phyloP scores from a whole-genome alignment of 2,888 invertebrate genomes.

The Eristalis arbustorum region DNA sequence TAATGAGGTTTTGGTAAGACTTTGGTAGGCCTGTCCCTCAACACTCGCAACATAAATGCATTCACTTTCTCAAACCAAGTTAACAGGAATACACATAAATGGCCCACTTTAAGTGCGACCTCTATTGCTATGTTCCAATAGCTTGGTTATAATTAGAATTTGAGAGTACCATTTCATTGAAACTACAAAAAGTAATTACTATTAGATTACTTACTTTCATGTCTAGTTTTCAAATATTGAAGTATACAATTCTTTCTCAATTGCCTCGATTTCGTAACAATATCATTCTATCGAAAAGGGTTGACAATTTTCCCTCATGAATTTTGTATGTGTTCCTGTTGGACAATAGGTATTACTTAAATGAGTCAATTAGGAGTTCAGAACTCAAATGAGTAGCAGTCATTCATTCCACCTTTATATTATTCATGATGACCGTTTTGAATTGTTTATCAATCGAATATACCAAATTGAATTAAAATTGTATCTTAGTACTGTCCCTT shows the following conservation, averaged over 20 bases:
- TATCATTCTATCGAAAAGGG: constrained; percentile 20
- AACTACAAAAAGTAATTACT: no score
- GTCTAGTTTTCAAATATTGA: background rate
- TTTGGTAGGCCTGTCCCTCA: no score
- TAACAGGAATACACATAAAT: no score
- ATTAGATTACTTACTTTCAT: no score
- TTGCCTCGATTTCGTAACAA: constrained; percentile 13
- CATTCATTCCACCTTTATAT: constrained; percentile 5
- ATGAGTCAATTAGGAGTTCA: constrained; percentile 52
- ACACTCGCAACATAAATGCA: no score
- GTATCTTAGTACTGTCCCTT: background rate
- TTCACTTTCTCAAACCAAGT: no score
- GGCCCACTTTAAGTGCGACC: no score
- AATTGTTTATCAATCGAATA: background rate
- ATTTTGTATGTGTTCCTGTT: constrained; percentile 27
- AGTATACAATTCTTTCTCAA: background rate
- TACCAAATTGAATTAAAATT: background rate
- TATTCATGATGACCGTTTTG: background rate
- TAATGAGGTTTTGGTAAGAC: no score
- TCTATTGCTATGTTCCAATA: no score
- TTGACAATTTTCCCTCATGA: constrained; percentile 25
- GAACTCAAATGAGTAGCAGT: background rate
- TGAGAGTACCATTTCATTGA: no score
- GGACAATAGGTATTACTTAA: constrained; percentile 35
- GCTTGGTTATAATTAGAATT: no score